Evolutionary conservation across 2,113 vertebrate species (phyloP), one percentile per base, ranked within the genome.

Genomic region (Callaeas wilsoni): DNA sequence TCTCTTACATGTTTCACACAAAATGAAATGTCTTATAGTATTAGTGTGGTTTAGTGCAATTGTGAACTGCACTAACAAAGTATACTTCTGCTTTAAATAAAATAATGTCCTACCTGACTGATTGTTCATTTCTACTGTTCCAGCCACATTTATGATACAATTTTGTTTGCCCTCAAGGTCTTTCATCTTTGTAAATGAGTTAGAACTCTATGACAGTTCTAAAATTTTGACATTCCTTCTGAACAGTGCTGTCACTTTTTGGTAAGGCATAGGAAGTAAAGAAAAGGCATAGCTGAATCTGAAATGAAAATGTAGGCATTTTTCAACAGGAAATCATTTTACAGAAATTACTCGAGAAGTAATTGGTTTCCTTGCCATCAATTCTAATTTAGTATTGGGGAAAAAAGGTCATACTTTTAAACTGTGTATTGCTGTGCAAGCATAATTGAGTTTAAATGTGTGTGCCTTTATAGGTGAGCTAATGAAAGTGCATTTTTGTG

Each of bases 51-150:
- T 71, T 53, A 79, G 50, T 87, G 69, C 35, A 83, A 8, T 42
- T 93, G 50, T 79, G 57, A 76, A 32, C 18, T 65, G 33, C 44
- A 44, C 23, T 39, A 88, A 76, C 35, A 65, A 87, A 89, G 37
- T 27, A 6, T 33, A 77, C 69, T 94, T 37, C 83, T 90, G 22
- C 78, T 87, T 73, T 90, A 96, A 95, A 87, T 91, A 85, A 82
- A 10, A 84, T 60, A 52, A 74, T 76, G 12, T 20, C 20, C 63
- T 74, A 44, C 86, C 86, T 97, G 70, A 76, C 86, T 89, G 74
- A 39, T 82, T 89, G 33, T 46, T 95, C 89, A 16, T 22, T 12
- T 64, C 64, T 93, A 32, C 82, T 95, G 16, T 92, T 95, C 84
- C 73, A 59, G 79, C 70, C 37, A 44, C 52, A 52, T 80, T 85